Percentiles rank a stretch among this genome's conserved stretches.
Conservation (phyloP, 2,113 vertebrate genomes). For the Cacatua alba region DNA sequence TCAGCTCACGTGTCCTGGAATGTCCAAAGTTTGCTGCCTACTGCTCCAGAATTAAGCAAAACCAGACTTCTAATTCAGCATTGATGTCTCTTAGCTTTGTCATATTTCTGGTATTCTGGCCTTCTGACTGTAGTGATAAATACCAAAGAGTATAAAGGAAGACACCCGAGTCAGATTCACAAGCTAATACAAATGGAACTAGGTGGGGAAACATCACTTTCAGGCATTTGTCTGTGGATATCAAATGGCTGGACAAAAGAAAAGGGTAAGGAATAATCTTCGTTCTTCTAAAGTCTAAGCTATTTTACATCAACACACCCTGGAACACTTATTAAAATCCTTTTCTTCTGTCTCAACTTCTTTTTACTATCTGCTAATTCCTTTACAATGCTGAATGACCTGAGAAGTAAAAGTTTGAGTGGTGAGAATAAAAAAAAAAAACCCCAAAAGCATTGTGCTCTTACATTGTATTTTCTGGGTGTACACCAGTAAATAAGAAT, state of each 20-base stretch:
- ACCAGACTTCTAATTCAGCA: not conserved
- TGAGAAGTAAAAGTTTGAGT: slow-evolving; percentile 70
- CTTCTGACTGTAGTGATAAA: slow-evolving; percentile 25
- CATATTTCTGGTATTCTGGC: not conserved
- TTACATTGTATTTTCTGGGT: slow-evolving; percentile 62
- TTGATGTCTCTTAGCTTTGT: not conserved
- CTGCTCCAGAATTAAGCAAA: slow-evolving; percentile 44
- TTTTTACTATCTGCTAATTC: slow-evolving; percentile 43
- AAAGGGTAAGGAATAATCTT: slow-evolving; percentile 48
- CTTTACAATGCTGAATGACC: slow-evolving; percentile 68
- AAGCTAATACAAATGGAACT: slow-evolving; percentile 55
- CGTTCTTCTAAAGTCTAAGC: slow-evolving; percentile 57
- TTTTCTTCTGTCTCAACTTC: slow-evolving; percentile 27
- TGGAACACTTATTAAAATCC: not conserved
- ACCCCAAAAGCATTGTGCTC: slow-evolving; percentile 41
- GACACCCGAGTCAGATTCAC: slow-evolving; percentile 58
- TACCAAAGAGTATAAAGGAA: slow-evolving; percentile 16
- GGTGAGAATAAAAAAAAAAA: not conserved
- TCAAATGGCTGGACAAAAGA: not conserved
- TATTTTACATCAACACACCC: slow-evolving; percentile 61
- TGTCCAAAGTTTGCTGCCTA: slow-evolving; percentile 61
- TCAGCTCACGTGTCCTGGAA: slow-evolving; percentile 54
- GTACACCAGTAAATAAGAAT: slow-evolving; percentile 65
- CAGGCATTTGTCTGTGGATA: slow-evolving; percentile 19
- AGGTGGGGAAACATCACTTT: slow-evolving; percentile 44